These are phyloP conservation scores for Scytalopus superciliaris DNA, from an alignment of 2,113 vertebrate genomes.

Conservation along the genomic window DNA sequence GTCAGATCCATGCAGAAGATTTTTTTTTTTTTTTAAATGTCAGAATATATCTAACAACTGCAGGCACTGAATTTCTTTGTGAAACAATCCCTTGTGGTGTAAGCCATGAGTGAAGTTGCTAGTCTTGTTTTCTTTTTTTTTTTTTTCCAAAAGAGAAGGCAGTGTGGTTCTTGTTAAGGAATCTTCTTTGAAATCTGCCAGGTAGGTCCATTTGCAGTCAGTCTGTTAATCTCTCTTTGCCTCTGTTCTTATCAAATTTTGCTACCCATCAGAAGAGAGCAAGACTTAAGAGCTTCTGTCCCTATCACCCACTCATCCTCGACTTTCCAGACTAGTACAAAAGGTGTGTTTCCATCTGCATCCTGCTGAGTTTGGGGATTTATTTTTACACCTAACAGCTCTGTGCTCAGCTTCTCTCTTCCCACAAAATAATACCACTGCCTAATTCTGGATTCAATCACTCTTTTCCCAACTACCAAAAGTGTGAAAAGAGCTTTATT, in stretches of 20 bases:
- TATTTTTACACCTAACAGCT: neutral
- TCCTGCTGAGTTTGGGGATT: neutral
- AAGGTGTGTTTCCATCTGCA: neutral
- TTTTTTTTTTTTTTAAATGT: neutral
- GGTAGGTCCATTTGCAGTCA: neutral
- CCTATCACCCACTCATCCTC: neutral
- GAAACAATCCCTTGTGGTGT: neutral
- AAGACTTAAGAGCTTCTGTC: neutral
- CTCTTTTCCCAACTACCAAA: neutral
- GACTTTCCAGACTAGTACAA: neutral
- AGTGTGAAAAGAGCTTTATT: neutral
- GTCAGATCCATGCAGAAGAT: neutral
- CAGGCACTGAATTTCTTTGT: neutral
- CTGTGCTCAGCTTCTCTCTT: neutral
- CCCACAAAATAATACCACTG: neutral
- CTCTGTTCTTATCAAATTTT: neutral
- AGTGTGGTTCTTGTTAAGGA: neutral
- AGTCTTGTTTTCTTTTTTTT: neutral
- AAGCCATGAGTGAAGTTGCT: neutral
- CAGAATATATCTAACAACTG: neutral
- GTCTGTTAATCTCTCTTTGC: neutral
- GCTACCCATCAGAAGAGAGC: neutral
- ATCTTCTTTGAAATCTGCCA: neutral
- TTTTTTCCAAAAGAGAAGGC: neutral
- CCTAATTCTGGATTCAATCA: neutral